Evolutionary conservation across 2,888 invertebrate genomes (phyloP).

Genomic region (Amiota mariae): DNA sequence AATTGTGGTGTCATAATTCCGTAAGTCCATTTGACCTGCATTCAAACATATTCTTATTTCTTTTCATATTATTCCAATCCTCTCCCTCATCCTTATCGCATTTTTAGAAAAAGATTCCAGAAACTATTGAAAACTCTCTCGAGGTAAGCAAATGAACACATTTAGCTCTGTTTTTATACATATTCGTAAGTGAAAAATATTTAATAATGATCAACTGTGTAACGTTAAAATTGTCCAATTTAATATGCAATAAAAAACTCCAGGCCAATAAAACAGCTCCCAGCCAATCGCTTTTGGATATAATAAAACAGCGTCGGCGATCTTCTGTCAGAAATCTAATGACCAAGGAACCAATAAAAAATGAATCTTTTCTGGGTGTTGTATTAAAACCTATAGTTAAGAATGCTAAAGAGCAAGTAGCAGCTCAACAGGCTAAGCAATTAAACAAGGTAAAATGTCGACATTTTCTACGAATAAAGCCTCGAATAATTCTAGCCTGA

Average conservation of each 20-base stretch:
- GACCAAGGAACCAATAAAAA: conserved; percentile 73
- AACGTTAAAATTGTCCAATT: background rate
- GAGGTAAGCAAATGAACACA: conserved; percentile 43
- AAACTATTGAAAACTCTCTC: conserved; percentile 18
- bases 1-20: background rate
- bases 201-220: conserved; percentile 21
- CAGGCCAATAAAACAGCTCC: conserved; percentile 42
- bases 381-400: conserved; percentile 78
- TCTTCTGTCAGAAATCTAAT: conserved; percentile 74
- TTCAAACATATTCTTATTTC: background rate
- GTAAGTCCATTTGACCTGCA: background rate
- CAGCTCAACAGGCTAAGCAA: conserved; percentile 66
- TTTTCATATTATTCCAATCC: background rate
- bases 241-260: conserved; percentile 44
- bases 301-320: conserved; percentile 65
- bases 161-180: background rate
- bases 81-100: conserved; percentile 2
- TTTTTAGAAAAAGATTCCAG: conserved; percentile 42
- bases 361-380: conserved; percentile 77
- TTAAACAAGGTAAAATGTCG: conserved; percentile 69
- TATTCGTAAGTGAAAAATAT: conserved; percentile 11
- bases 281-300: conserved; percentile 62
- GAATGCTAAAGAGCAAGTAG: conserved; percentile 70
- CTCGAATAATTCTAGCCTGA: background rate
- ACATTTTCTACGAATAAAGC: background rate